These are phyloP conservation scores for Sciurus niger DNA, from an alignment of 2,113 vertebrate species.

Conservation along the genomic window DNA sequence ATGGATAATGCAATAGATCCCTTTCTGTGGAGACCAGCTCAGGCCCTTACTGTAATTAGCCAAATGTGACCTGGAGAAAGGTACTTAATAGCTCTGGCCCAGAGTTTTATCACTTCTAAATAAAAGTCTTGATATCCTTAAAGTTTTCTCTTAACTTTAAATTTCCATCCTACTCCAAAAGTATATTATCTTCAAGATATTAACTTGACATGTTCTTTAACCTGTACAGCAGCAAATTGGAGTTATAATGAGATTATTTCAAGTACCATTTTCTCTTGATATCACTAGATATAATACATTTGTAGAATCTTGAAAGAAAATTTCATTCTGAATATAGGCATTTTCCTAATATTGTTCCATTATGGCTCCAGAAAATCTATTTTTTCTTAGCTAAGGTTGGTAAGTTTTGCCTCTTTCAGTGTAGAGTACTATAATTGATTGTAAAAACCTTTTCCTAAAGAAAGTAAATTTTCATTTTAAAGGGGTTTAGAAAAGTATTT, in stretches of 20 bases:
- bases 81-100: background rate
- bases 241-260: background rate
- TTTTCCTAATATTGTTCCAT: background rate
- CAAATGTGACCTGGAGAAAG: background rate
- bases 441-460: background rate
- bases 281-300: background rate
- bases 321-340: background rate
- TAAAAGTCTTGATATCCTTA: background rate
- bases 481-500: background rate
- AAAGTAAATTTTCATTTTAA: background rate
- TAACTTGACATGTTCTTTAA: background rate
- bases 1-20: background rate
- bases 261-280: background rate
- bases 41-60: background rate
- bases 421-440: background rate
- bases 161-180: background rate
- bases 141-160: background rate
- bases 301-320: background rate
- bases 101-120: slow-evolving; percentile 23
- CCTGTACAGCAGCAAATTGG: background rate
- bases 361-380: background rate
- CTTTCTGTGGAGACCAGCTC: background rate
- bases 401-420: background rate
- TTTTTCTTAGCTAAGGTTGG: background rate
- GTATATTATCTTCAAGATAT: background rate